Percentiles rank a stretch among this genome's conserved stretches.
These are phyloP conservation scores for Podotricha telesiphe DNA, from an alignment of 2,888 invertebrate genomes.

Conservation along the genomic window DNA sequence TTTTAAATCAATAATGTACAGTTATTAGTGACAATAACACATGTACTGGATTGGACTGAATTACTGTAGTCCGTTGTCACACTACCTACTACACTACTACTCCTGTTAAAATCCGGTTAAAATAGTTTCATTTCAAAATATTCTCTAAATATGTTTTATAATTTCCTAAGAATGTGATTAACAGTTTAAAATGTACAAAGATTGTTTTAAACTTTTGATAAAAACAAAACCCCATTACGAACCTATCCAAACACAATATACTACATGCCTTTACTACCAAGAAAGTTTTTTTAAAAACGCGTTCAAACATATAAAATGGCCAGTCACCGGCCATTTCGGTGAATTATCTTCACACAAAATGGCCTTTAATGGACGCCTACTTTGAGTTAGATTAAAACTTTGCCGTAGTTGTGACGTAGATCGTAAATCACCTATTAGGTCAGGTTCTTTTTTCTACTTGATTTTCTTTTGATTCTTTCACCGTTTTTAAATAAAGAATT, in stretches of 20 bases:
- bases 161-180: too few species aligned
- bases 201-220: too few species aligned
- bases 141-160: too few species aligned
- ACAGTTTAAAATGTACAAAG: too few species aligned
- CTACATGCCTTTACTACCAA: not conserved
- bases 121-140: too few species aligned
- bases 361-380: slow-evolving; percentile 46
- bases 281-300: slow-evolving; percentile 24
- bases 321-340: slow-evolving; percentile 53
- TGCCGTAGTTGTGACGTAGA: slow-evolving; percentile 46
- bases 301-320: slow-evolving; percentile 49
- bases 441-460: not conserved
- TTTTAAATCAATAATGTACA: too few species aligned
- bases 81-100: too few species aligned
- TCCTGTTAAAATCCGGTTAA: too few species aligned
- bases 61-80: too few species aligned
- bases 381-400: slow-evolving; percentile 49
- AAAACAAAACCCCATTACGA: not conserved
- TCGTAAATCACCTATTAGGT: slow-evolving; percentile 14
- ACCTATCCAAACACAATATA: not conserved
- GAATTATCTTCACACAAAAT: slow-evolving; percentile 53
- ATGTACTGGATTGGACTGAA: too few species aligned
- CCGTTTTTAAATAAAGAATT: too few species aligned
- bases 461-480: not conserved
- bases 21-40: too few species aligned